Percentiles rank a stretch among this genome's conserved stretches.
phyloP scores from a whole-genome alignment of 2,888 invertebrate species.

The Phania funesta region DNA sequence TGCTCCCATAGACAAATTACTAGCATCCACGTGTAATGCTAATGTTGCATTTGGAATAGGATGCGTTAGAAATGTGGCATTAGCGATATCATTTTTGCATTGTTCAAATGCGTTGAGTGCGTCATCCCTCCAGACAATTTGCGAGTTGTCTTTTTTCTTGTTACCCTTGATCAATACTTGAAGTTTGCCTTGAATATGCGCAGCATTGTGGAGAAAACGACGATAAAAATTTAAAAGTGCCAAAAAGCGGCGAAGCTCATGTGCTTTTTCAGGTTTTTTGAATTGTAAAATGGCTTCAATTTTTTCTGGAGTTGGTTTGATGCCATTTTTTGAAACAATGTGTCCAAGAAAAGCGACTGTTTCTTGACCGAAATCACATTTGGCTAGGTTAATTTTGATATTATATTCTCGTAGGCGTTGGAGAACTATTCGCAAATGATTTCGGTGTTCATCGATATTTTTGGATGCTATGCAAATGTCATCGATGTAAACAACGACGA shows the following conservation, averaged over 20 bases:
- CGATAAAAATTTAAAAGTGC: conserved; percentile 55
- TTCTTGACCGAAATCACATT: conserved; percentile 55
- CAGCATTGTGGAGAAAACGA: conserved; percentile 57
- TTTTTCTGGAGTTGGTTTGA: conserved; percentile 32
- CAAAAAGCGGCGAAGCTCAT: conserved; percentile 52
- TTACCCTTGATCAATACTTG: conserved; percentile 40
- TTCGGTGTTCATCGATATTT: conserved; percentile 37
- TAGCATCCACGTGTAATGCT: conserved; percentile 17
- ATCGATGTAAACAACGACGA: conserved; percentile 69
- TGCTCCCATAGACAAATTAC: conserved; percentile 6
- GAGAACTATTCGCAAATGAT: conserved; percentile 57
- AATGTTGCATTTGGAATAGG: conserved; percentile 48
- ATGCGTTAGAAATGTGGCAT: conserved; percentile 34
- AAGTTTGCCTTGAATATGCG: conserved; percentile 44
- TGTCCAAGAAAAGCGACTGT: conserved; percentile 47
- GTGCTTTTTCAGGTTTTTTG: conserved; percentile 32
- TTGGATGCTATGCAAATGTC: conserved; percentile 56
- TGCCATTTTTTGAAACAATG: conserved; percentile 14
- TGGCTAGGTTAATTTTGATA: conserved; percentile 68
- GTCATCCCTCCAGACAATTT: conserved; percentile 50
- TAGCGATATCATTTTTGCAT: conserved; percentile 46
- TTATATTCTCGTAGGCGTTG: conserved; percentile 46
- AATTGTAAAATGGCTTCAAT: conserved; percentile 41
- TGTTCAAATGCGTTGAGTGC: conserved; percentile 44
- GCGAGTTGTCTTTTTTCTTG: conserved; percentile 56